A percentile compares a stretch with the other conserved stretches of the same genome.
Evolutionary conservation across 92 coral and sea anemone species (phyloP).

Genomic region (Palythoa grandiflora): DNA sequence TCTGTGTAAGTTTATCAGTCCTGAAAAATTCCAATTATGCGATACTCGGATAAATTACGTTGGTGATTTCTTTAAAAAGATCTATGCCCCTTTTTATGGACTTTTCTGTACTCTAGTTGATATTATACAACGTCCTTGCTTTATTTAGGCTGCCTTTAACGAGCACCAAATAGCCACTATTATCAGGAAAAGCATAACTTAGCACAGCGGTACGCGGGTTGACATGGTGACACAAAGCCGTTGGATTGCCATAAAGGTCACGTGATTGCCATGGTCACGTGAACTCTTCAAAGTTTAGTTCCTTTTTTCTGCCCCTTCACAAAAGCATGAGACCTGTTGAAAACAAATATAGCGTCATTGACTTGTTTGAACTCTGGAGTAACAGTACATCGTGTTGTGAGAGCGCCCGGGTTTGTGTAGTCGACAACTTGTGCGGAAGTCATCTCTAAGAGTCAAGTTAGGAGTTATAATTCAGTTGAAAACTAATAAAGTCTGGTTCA

Average conservation of each 20-base stretch:
- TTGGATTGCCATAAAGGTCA: neutral
- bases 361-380: neutral
- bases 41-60: neutral
- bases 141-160: neutral
- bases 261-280: neutral
- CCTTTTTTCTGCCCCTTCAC: conserved; percentile 14
- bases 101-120: neutral
- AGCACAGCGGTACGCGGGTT: neutral
- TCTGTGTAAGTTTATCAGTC: neutral
- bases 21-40: neutral
- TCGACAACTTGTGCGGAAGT: too few species aligned
- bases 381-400: too few species aligned
- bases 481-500: too few species aligned
- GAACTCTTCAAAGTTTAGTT: neutral
- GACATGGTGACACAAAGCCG: neutral
- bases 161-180: neutral
- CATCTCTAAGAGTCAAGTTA: too few species aligned
- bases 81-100: neutral
- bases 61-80: conserved; percentile 12
- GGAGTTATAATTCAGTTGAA: too few species aligned
- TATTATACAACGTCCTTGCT: conserved; percentile 1
- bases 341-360: neutral
- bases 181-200: neutral
- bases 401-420: too few species aligned
- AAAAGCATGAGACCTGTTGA: conserved; percentile 5